Base-by-base conservation (phyloP, 2,888 invertebrate genomes). In the Taenaris catops region DNA sequence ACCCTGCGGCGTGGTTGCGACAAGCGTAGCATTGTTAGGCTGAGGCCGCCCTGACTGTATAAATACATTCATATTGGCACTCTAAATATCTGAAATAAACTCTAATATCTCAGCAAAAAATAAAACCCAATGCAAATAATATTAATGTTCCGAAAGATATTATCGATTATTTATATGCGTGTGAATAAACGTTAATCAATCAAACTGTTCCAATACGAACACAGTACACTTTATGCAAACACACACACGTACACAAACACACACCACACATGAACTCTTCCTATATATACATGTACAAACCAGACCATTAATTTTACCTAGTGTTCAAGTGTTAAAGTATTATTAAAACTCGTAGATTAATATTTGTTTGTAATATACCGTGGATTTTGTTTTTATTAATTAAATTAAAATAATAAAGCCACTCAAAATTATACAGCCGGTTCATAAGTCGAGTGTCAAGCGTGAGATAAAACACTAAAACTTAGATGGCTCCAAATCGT, bases 31-130 rank as follows among this genome's bases (percentile, higher is more conserved):
- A 86, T 86, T 86, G 86, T 86, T 84, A 84, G 73, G 60, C 62
- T 48, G 66, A 72, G 78, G 69, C 79, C 79, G 80, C 74, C 78
- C 79, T 70, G 71, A 61, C 75, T 79, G 84, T 83, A 86, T 86
- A 86, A 86, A 86, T 86, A 84, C 84, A 84, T 84, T 84, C 83
- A 84, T 84, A 86, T 84, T 78, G 84, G 79, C 83, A 83, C 84
- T 81, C 76, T 75, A 79, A 83, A 83, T 79, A 80, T 74, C 72
- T 39, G 20, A 8, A 10, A 26, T 11, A 26, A 34, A 25, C 41
- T 34, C 38, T 29, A 20, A 24, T 28, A 7, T 4, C 10, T 2
- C n/a, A n/a, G n/a, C n/a, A n/a, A n/a, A n/a, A n/a, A n/a, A n/a
- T n/a, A n/a, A n/a, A n/a, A n/a, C n/a, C n/a, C n/a, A n/a, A n/a